Conservation (phyloP, 37 sponge, comb jelly and placozoan species). For the Oscarella lobularis region DNA sequence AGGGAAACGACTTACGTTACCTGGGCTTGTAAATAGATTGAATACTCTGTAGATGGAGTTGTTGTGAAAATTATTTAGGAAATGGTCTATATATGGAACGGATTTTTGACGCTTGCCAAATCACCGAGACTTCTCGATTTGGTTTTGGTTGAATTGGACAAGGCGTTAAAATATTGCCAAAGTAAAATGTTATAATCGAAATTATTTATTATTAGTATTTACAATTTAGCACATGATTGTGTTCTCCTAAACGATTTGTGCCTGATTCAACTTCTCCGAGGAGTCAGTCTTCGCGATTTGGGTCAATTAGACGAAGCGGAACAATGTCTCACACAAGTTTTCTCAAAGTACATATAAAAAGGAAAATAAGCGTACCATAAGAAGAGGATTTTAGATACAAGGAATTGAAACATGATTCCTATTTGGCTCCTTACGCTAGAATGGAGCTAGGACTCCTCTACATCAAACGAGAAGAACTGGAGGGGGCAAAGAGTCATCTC, state of each 20-base stretch:
- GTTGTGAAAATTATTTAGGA: slow-evolving; percentile 31
- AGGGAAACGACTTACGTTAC: slow-evolving; percentile 25
- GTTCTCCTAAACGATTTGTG: slow-evolving; percentile 37
- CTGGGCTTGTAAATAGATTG: slow-evolving; percentile 31
- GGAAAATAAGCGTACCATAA: no score
- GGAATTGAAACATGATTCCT: slow-evolving; percentile 22
- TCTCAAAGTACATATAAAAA: slow-evolving; percentile 22
- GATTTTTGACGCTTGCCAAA: slow-evolving; percentile 26
- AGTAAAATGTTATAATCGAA: no score
- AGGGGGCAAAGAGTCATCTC: slow-evolving; percentile 34
- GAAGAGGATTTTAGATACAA: slow-evolving; percentile 28
- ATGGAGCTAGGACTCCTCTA: slow-evolving; percentile 56
- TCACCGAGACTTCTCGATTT: slow-evolving; percentile 11
- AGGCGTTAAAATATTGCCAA: neutral
- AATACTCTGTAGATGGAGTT: neutral
- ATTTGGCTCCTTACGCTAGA: slow-evolving; percentile 40
- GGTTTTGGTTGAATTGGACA: slow-evolving; percentile 12
- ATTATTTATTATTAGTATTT: no score
- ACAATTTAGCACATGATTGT: slow-evolving; percentile 19
- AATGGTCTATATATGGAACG: slow-evolving; percentile 65
- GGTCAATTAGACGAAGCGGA: slow-evolving; percentile 35
- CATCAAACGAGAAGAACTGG: slow-evolving; percentile 17
- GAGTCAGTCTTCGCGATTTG: slow-evolving; percentile 33
- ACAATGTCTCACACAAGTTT: slow-evolving; percentile 20
- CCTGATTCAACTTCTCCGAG: slow-evolving; percentile 46